Conservation (phyloP, 2,113 vertebrate species). For the Pachyramphus minor region DNA sequence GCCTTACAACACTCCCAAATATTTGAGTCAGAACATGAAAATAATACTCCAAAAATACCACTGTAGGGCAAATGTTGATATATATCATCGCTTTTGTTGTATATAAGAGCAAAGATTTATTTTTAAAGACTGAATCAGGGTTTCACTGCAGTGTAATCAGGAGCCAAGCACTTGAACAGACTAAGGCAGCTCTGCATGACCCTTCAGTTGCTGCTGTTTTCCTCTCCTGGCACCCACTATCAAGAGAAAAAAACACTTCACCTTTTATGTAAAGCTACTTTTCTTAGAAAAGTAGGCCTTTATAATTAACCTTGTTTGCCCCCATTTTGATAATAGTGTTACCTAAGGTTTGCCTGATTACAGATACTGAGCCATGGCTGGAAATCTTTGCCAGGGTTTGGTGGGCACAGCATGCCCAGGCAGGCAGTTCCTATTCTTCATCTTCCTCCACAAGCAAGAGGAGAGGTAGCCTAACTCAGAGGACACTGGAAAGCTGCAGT, state of each 20-base stretch:
- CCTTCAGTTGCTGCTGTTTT: not conserved
- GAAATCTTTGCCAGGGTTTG: not conserved
- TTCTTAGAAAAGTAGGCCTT: not conserved
- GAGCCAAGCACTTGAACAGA: not conserved
- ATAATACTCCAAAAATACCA: not conserved
- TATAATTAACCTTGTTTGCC: not conserved
- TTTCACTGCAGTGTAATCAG: not conserved
- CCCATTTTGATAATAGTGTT: not conserved
- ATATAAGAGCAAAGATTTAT: not conserved
- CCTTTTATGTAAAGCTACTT: not conserved
- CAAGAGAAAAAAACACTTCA: not conserved
- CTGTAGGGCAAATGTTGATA: not conserved
- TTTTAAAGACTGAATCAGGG: not conserved
- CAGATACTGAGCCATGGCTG: not conserved
- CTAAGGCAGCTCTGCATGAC: not conserved
- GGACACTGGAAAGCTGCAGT: not conserved
- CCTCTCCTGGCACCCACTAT: not conserved
- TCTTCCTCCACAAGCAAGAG: not conserved
- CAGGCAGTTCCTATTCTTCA: not conserved
- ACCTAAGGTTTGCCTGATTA: not conserved
- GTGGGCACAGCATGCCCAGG: not conserved
- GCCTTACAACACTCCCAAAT: not conserved
- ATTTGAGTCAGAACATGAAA: not conserved
- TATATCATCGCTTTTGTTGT: not conserved
- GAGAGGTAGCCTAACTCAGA: not conserved